phyloP scores from a whole-genome alignment of 2,888 invertebrate genomes.

The Dolichopus griseipennis region DNA sequence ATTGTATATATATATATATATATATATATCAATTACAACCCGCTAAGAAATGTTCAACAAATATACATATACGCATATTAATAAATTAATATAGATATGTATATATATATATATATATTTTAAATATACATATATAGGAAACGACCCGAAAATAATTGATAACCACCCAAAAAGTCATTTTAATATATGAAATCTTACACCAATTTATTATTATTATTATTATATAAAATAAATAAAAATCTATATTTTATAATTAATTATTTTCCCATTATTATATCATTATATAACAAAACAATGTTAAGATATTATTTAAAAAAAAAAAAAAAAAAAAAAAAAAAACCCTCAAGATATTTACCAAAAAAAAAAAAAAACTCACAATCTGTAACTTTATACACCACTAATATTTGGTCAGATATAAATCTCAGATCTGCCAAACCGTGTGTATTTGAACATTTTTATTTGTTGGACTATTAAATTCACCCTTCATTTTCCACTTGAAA shows the following conservation, averaged over 20 bases:
- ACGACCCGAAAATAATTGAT: too few relatives aligned
- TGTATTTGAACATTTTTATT: background rate
- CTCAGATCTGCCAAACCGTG: background rate
- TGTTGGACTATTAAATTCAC: background rate
- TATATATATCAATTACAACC: too few relatives aligned
- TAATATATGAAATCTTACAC: background rate
- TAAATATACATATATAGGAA: too few relatives aligned
- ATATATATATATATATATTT: too few relatives aligned
- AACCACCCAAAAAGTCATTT: background rate
- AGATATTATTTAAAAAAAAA: too few relatives aligned
- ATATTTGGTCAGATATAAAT: constrained; percentile 6
- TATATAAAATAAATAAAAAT: background rate
- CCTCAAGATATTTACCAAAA: too few relatives aligned
- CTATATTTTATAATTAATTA: background rate
- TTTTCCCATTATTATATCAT: constrained; percentile 3
- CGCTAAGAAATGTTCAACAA: too few relatives aligned
- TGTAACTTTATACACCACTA: constrained; percentile 1
- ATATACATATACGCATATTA: too few relatives aligned
- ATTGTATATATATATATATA: too few relatives aligned
- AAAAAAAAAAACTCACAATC: background rate
- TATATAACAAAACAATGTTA: background rate
- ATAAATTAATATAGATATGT: too few relatives aligned
- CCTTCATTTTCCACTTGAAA: background rate
- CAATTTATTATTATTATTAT: background rate
- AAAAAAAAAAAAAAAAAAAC: too few relatives aligned